Evolutionary conservation across 2,888 invertebrate genomes (phyloP), one percentile per base, ranked within the genome.

Genomic region (Heteropelma amictum): DNA sequence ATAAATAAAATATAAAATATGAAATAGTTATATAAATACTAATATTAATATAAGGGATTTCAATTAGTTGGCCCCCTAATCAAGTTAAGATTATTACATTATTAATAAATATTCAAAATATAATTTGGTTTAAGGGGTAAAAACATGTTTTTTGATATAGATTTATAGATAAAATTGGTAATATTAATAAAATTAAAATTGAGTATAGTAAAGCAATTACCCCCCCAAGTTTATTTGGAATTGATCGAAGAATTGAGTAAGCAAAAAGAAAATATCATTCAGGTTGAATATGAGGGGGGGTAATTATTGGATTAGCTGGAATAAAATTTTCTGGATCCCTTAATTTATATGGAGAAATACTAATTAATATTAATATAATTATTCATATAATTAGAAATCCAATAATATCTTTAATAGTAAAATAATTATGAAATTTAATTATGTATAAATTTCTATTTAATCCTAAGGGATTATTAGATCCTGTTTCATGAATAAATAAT

Each of bases 261-360:
- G 95, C 94, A 91, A 95, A 95, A 91, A 95, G 88, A 84, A 95
- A 96, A 88, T 95, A 95, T 93, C 95, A 95, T 92, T 96, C 95
- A 49, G 95, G 95, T 92, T 95, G 93, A 90, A 95, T 95, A 85
- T 95, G 95, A 5, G 92, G 87, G 0, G 95, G 94, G 0, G 94
- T 95, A 12, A 93, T 91, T 90, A 94, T 83, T 0, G 93, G 92
- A 79, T 94, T 94, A 3, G 94, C 94, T 0, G 92, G 92, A 17
- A 92, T 93, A 90, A 94, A 95, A 90, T 95, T 95, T 90, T 94
- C 94, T 0, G 93, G 93, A 26, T 95, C 94, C 80, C 92, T 91
- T 86, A 95, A 82, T 85, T 93, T 76, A 81, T 92, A 92, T 0
- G 94, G 94, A 3, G n/a, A n/a, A 89, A 90, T 75, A 87, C 86